phyloP scores from a whole-genome alignment of 2,797 vertebrate genomes.

The Rhinatrema bivittatum region DNA sequence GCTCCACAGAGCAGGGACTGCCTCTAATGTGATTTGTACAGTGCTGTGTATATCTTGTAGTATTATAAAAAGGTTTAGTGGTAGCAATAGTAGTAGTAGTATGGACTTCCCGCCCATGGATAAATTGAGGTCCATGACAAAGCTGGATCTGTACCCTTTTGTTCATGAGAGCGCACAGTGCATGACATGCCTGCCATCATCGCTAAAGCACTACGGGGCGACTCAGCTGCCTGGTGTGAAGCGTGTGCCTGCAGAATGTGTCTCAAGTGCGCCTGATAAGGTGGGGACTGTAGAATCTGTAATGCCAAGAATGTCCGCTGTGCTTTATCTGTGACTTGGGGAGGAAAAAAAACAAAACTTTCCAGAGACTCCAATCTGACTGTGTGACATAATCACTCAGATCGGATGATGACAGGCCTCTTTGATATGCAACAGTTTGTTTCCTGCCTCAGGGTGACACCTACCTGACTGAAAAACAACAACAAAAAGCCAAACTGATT shows the following conservation, averaged over 20 bases:
- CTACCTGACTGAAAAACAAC: constrained; percentile 27
- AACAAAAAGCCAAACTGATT: constrained; percentile 12
- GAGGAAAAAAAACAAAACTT: no score
- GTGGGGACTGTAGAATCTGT: constrained; percentile 42
- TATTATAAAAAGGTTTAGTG: no score
- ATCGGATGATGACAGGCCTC: constrained; percentile 50
- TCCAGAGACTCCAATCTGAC: constrained; percentile 39
- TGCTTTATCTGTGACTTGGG: constrained; percentile 40
- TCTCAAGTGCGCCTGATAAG: constrained; percentile 49
- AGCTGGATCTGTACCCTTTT: no score
- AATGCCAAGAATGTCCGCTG: constrained; percentile 35
- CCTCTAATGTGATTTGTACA: no score
- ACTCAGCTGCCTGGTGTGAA: constrained; percentile 29
- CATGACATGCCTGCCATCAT: no score
- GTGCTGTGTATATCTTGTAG: no score
- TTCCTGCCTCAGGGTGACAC: constrained; percentile 22
- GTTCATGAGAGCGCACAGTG: no score
- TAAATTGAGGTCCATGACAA: no score
- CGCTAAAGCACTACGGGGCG: no score
- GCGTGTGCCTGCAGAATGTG: constrained; percentile 25
- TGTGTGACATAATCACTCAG: constrained; percentile 35
- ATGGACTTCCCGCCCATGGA: no score
- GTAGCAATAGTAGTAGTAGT: no score
- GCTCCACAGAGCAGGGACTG: no score
- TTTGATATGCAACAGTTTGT: constrained; percentile 30